Conservation (phyloP, 2,113 vertebrate genomes). For the Alouatta palliata region DNA sequence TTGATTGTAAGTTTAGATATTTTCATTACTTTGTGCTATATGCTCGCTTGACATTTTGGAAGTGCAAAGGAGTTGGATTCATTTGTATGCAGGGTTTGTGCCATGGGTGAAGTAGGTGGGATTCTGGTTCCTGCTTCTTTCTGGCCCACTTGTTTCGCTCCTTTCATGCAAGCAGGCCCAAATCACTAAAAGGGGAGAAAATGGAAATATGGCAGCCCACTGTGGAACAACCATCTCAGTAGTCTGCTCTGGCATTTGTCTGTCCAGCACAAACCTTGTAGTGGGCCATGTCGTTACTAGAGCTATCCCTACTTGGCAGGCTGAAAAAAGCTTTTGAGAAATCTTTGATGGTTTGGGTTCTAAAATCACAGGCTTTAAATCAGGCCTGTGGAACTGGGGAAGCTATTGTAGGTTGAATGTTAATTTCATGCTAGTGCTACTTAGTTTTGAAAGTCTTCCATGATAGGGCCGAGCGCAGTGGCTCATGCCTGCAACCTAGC, state of each 20-base stretch:
- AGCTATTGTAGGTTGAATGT: background rate
- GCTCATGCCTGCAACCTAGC: too few relatives aligned
- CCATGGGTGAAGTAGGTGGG: background rate
- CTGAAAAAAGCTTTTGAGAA: background rate
- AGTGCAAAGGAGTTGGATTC: background rate
- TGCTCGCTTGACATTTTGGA: background rate
- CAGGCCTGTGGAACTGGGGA: background rate
- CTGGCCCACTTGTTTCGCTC: background rate
- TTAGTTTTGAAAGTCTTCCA: background rate
- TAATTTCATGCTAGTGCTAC: background rate
- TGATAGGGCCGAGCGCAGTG: too few relatives aligned
- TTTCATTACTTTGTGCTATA: background rate
- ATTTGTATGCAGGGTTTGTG: background rate
- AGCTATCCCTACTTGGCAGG: background rate
- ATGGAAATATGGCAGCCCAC: background rate
- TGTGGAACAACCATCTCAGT: background rate
- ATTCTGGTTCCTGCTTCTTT: background rate
- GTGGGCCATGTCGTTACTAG: background rate
- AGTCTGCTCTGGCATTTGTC: background rate
- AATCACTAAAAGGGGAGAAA: background rate
- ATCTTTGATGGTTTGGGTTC: background rate
- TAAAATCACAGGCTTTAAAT: background rate
- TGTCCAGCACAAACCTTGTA: background rate
- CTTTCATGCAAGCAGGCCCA: background rate
- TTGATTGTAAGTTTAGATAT: background rate